Base-by-base conservation (phyloP, 2,888 invertebrate species). In the Cheilosia pagana region DNA sequence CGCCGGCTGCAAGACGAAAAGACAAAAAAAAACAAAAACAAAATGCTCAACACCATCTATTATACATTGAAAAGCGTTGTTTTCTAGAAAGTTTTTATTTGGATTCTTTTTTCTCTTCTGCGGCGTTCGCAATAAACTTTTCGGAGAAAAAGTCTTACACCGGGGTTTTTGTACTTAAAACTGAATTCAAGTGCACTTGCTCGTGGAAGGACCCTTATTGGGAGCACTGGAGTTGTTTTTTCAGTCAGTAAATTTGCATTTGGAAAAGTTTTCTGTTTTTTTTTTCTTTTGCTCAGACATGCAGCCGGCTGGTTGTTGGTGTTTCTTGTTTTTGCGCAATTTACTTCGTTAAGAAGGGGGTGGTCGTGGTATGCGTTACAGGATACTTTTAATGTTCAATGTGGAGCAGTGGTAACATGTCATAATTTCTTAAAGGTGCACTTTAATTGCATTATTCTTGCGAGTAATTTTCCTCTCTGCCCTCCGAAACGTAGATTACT, bases 401-500 rank as follows among this genome's bases (percentile, higher is more conserved):
- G n/a, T 52, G 52, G 43, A 55, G 21, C 53, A 55, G 50, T 25
- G 68, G 68, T 60, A 68, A 68, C 55, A 48, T 70, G 62, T 77
- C 77, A 68, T 60, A 76, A 76, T 70, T 70, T 55, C 28, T 77
- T 53, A 53, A 62, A 28, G 43, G 60, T 53, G 52, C 60, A 53
- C 50, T 53, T 68, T 76, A 76, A 76, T 76, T 76, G 67, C 45
- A 67, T 68, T 67, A 65, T 63, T 55, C 55, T 65, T 25, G 53
- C n/a, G 43, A 67, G 52, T 43, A 59, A 67, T 76, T 60, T 67
- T 65, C 52, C 31, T 53, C 8, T 60, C 39, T 52, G 70, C 59
- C 45, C 59, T 41, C 16, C 50, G 65, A 41, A 19, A 52, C 14
- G 75, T 59, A 52, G 67, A 65, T 57, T 65, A 35, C 35, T 10